Conservation (phyloP, 1,140 invertebrate genomes). For the Chelonus insularis region DNA sequence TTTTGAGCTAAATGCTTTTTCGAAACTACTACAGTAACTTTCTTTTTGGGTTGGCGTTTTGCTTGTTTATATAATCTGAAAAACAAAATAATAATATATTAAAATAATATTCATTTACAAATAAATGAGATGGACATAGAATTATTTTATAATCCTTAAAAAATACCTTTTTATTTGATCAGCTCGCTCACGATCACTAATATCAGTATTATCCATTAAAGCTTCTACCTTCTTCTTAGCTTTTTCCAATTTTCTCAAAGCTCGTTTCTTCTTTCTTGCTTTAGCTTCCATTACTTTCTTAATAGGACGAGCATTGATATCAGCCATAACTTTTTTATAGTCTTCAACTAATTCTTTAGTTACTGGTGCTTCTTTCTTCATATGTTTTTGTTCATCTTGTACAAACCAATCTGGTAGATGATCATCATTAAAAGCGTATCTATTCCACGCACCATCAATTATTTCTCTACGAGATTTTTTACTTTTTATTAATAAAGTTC, state of each 20-base stretch:
- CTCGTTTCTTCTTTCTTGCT: conserved; percentile 92
- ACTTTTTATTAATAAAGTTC: conserved; percentile 80
- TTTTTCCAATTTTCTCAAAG: conserved; percentile 83
- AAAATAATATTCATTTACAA: background rate
- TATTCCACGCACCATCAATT: conserved; percentile 87
- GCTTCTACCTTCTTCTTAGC: conserved; percentile 95
- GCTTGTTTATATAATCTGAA: conserved; percentile 91
- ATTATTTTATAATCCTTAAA: too few relatives aligned
- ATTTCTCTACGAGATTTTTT: conserved; percentile 85
- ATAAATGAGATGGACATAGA: conserved; percentile 16
- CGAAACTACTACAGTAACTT: conserved; percentile 92
- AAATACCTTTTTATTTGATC: conserved; percentile 89
- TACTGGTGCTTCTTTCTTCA: conserved; percentile 76
- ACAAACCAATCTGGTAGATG: conserved; percentile 96
- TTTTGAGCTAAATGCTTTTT: conserved; percentile 86
- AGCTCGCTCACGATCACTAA: conserved; percentile 88
- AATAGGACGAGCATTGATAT: conserved; percentile 91
- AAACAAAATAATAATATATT: conserved; percentile 26
- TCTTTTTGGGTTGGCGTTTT: conserved; percentile 78
- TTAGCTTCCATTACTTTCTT: conserved; percentile 99
- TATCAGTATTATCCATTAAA: conserved; percentile 86
- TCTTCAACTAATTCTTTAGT: conserved; percentile 76
- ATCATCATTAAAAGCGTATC: conserved; percentile 85
- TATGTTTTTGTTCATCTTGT: conserved; percentile 91
- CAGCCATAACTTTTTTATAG: conserved; percentile 76